phyloP scores from a whole-genome alignment of 2,113 vertebrate genomes.

The Oreochromis spilurus region DNA sequence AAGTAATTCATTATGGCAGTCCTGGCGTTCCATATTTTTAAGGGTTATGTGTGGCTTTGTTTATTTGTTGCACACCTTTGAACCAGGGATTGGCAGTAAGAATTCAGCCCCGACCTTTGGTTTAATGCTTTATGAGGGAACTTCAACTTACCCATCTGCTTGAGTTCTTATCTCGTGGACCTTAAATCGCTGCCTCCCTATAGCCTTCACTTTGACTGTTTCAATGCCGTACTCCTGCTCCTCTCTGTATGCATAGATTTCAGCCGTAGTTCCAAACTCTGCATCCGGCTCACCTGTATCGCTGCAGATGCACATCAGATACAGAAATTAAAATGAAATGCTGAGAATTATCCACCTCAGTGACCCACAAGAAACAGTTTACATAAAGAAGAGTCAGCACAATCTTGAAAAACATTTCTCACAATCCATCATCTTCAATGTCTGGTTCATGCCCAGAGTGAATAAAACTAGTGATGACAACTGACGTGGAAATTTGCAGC shows the following conservation, averaged over 20 bases:
- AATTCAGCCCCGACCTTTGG: not conserved
- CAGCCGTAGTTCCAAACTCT: constrained; percentile 94
- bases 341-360: not conserved
- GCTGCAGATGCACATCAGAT: constrained; percentile 50
- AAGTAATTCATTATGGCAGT: no score
- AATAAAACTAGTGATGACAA: not conserved
- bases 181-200: constrained; percentile 94
- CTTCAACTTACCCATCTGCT: constrained; percentile 86
- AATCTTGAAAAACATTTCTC: not conserved
- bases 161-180: constrained; percentile 95
- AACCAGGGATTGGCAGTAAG: not conserved
- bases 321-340: not conserved
- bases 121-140: not conserved
- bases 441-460: not conserved
- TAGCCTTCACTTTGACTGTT: constrained; percentile 95
- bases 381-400: not conserved
- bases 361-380: not conserved
- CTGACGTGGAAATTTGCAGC: not conserved
- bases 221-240: constrained; percentile 95
- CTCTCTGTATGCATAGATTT: constrained; percentile 95
- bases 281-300: constrained; percentile 79
- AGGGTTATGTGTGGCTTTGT: not conserved
- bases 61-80: not conserved
- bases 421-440: not conserved
- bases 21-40: no score